Evolutionary conservation across 2,888 invertebrate genomes (phyloP), one percentile per base, ranked within the genome.

Genomic region (Drosophila borealis): DNA sequence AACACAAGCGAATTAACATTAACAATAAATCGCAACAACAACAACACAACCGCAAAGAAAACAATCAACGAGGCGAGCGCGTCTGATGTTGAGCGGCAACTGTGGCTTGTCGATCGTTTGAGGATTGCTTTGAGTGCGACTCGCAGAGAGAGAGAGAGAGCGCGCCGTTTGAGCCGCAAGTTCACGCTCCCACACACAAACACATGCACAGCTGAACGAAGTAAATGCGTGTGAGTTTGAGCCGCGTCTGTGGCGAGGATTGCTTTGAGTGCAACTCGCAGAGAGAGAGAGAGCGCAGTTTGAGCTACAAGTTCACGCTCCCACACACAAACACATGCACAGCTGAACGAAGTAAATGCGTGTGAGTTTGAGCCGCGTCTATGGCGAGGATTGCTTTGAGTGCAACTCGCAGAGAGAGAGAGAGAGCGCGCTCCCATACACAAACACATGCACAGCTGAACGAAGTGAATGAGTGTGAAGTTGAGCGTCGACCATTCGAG

Each of bases 1-100:
- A 81, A 77, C 63, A 69, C 74, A 67, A 65, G 62, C 56, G 61
- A 64, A 88, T 89, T 80, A 88, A 76, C 85, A 86, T 80, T 89
- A 85, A 88, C 88, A 89, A 74, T 69, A 62, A 53, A 14, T 50
- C 45, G 49, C 34, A 49, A 42, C 37, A 62, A 56, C 51, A 54
- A 67, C 9, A 44, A 41, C 48, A 45, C 17, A 45, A 19, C 11
- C 17, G 46, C 21, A 41, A 42, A 13, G 60, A 41, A 51, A 45
- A 67, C 13, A 56, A 33, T 29, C 19, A 51, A 41, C 67, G 80
- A 63, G 50, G 54, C 59, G 51, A 64, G 67, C 83, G 55, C 89
- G 66, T 37, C 85, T 66, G 33, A 70, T 74, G 79, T 64, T 75
- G 54, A 74, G 75, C 75, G 64, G 39, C 33, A 46, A 75, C 75